A percentile compares a stretch with the other conserved stretches of the same genome.
Conservation (phyloP, 2,113 vertebrate genomes). For the Synodontis membranacea region DNA sequence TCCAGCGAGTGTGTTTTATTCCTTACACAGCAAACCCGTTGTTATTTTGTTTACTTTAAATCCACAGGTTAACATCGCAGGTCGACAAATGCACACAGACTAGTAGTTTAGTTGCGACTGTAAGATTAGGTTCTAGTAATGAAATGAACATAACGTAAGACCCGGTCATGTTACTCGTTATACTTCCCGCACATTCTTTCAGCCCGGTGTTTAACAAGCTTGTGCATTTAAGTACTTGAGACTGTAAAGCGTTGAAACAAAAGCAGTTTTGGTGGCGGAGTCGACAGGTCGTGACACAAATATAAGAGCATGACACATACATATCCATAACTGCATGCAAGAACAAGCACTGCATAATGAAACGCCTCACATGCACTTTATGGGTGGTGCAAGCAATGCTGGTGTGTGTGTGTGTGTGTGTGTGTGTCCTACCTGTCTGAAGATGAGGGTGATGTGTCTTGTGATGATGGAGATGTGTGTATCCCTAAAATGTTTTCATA, state of each 20-base stretch:
- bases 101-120: not conserved
- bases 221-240: not conserved
- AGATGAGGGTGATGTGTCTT: constrained; percentile 77
- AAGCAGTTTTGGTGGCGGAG: not conserved
- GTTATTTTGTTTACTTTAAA: not conserved
- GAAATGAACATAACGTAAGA: not conserved
- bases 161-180: not conserved
- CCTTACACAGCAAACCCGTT: not conserved
- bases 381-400: not conserved
- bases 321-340: constrained; percentile 2
- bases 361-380: not conserved
- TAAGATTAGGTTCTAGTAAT: not conserved
- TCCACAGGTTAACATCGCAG: not conserved
- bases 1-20: not conserved
- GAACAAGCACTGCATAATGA: not conserved
- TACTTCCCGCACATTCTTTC: not conserved
- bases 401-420: constrained; percentile 17
- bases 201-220: not conserved
- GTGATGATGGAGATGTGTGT: constrained; percentile 74
- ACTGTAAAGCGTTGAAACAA: not conserved
- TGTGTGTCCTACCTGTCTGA: constrained; percentile 80
- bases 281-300: not conserved
- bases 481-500: constrained; percentile 75
- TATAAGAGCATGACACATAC: not conserved
- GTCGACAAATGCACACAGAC: not conserved